phyloP scores from a whole-genome alignment of 2,797 vertebrate genomes.

The Enteromius radiatus region DNA sequence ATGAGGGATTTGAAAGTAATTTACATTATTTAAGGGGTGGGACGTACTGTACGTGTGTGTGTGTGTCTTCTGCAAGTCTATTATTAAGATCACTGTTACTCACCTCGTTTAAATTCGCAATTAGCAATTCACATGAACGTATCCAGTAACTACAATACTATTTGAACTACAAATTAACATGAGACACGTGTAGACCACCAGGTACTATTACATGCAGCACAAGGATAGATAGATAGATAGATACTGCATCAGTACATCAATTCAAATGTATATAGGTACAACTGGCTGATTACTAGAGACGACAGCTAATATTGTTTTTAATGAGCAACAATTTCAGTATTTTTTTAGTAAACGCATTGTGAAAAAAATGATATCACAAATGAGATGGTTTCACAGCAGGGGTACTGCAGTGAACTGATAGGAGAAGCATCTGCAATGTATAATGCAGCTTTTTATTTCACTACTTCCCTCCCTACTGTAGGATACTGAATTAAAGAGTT shows the following conservation, averaged over 20 bases:
- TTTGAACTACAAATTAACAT: constrained; percentile 51
- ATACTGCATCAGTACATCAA: background rate
- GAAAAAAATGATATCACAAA: too few species aligned
- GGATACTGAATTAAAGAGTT: background rate
- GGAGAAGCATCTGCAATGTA: background rate
- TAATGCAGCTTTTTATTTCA: background rate
- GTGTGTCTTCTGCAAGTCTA: constrained; percentile 69
- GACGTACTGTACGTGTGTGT: constrained; percentile 62
- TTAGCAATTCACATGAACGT: constrained; percentile 1
- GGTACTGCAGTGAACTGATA: background rate
- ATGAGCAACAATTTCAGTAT: background rate
- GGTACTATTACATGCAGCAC: background rate
- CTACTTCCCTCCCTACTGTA: background rate
- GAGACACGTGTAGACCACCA: background rate
- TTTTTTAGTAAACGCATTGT: background rate
- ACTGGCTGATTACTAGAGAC: too few species aligned
- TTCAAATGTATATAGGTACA: too few species aligned
- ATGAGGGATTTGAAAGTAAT: constrained; percentile 62
- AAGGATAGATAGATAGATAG: background rate
- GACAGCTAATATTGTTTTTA: too few species aligned
- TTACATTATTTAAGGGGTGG: constrained; percentile 71
- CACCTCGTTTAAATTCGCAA: constrained; percentile 75
- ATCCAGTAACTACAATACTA: background rate
- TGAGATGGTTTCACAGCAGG: background rate
- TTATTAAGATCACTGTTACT: constrained; percentile 74